Evolutionary conservation across 2,888 invertebrate genomes (phyloP), one percentile per base, ranked within the genome.

Genomic region (Limnephilus lunatus): DNA sequence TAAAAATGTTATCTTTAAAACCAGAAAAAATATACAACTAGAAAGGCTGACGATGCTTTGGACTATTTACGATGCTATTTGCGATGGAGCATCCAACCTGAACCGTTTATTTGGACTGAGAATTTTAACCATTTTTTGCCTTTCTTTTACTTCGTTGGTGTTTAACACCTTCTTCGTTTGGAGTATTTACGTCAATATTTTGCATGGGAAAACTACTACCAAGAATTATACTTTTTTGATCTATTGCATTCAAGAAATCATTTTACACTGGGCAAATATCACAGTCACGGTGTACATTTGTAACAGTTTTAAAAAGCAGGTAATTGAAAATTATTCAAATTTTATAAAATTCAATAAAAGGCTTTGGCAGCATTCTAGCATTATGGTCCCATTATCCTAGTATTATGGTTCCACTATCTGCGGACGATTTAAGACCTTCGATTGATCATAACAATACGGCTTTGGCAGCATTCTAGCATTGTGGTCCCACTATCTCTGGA

Each of bases 41-140:
- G 85, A 91, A 44, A 91, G 89, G 44, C 12, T 91, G 9, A 89
- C 30, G 15, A 85, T 89, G 14, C 32, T 91, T 68, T 89, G 83
- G 91, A 80, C 53, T 48, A 31, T 80, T n/a, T 91, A 91, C 48
- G 91, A 91, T 32, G 80, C 35, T 44, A 82, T 91, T 48, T 91
- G 91, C 31, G 91, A 91, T 68, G n/a, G 83, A 9, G 39, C 85
- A n/a, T 31, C 35, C 7, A 80, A 68, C 44, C 25, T 91, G n/a
- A 91, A 91, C 80, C 48, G 39, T 31, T 30, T 39, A 14, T 91
- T 48, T n/a, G 25, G 86, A 4, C 19, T 44, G 11, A 91, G 68
- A 88, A 82, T 91, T 15, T 88, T 91, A n/a, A 81, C 48, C 7
- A 48, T 91, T 9, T 68, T 89, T 4, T 35, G 83, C 3, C 31